Conservation (phyloP, 2,888 invertebrate genomes). For the Philonicus albiceps region DNA sequence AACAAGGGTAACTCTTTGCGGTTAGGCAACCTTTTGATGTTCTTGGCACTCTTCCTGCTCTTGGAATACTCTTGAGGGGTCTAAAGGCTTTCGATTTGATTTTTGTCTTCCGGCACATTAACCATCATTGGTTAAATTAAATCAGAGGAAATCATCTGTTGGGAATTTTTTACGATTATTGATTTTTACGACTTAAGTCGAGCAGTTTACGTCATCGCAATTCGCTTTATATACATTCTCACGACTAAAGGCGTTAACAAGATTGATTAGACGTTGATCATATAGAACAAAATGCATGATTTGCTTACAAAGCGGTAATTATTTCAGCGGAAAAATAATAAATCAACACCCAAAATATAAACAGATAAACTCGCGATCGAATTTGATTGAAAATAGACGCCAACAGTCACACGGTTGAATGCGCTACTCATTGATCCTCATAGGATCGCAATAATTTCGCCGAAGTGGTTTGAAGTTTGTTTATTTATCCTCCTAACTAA, state of each 20-base stretch:
- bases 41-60: constrained; percentile 8
- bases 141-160: constrained; percentile 12
- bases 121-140: not conserved
- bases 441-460: not conserved
- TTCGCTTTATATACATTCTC: constrained; percentile 11
- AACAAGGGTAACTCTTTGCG: constrained; percentile 14
- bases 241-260: not conserved
- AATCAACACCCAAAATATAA: not conserved
- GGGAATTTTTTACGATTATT: not conserved
- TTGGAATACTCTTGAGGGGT: not conserved
- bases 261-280: not conserved
- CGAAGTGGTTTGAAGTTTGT: not conserved
- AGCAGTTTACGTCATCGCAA: not conserved
- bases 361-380: not conserved
- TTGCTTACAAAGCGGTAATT: not conserved
- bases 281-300: not conserved
- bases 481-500: not conserved
- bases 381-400: constrained; percentile 2
- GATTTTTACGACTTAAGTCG: not conserved
- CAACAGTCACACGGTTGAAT: not conserved
- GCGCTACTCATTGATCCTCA: not conserved
- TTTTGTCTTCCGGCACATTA: constrained; percentile 32
- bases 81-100: constrained; percentile 11
- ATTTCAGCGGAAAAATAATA: not conserved
- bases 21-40: constrained; percentile 13